Evolutionary conservation across 2,888 invertebrate species (phyloP), one percentile per base, ranked within the genome.

Genomic region (Calephelis perditalis): DNA sequence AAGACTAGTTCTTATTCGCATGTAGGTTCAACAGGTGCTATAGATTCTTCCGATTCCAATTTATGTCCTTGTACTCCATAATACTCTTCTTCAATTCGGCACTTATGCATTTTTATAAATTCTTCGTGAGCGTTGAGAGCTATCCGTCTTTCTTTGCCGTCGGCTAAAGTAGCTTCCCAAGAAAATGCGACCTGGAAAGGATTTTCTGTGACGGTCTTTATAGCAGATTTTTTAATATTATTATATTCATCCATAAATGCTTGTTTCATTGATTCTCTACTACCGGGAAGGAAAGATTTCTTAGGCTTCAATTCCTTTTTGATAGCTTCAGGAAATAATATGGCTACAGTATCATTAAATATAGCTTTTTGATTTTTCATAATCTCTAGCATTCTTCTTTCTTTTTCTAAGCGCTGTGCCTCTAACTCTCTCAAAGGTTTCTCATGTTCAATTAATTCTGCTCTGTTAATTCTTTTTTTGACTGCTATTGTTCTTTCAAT

Each of bases 271-370:
- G 74, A 71, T 35, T 79, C 80, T 58, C 86, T 86, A 40, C 90
- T 76, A 10, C 88, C 86, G 2, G 87, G 73, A 0, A 92, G 77
- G 11, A 91, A 76, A 61, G 91, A 85, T 40, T 84, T 84, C 57
- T 86, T 83, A 5, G 79, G 73, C 66, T 82, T 80, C 15, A 81
- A 81, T 67, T 84, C 80, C 66, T 89, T 89, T 67, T 90, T 89
- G 45, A 92, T 83, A 43, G 92, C 92, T 72, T 93, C 92, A 0
- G 94, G 94, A 69, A 94, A 93, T 11, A 93, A 75, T 63, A 91
- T 91, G 8, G 91, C 91, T 0, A 94, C 91, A 0, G 93, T 93
- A 47, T 94, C 93, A 67, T 93, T 92, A 70, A 95, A 95, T 67
- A 95, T 92, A 6, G 83, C 84, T 65, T 92, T 91, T 64, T 92